A percentile compares a stretch with the other conserved stretches of the same genome.
Conservation (phyloP, 1,140 invertebrate species). For the Bombus cullumanus region DNA sequence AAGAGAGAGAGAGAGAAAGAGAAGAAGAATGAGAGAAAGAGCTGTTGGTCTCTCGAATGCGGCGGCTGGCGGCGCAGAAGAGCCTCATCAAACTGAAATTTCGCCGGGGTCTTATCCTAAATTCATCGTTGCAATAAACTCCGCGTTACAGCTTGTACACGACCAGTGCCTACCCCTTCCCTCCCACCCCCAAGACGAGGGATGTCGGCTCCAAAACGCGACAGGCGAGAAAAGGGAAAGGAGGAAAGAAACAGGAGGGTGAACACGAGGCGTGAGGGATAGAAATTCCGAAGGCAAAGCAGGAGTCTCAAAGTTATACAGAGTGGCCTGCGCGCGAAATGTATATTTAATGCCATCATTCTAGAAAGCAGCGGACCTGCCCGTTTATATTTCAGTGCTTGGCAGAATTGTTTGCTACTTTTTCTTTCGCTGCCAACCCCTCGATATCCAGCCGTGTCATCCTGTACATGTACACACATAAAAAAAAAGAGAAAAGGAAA, state of each 20-base stretch:
- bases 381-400: constrained; percentile 71
- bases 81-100: constrained; percentile 74
- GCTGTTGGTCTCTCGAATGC: neutral
- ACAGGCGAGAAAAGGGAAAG: constrained; percentile 34
- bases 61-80: constrained; percentile 10
- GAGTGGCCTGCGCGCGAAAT: constrained; percentile 52
- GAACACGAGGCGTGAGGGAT: constrained; percentile 40
- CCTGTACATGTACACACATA: neutral
- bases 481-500: neutral
- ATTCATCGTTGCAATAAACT: constrained; percentile 76
- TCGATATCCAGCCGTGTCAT: neutral
- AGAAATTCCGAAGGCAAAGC: constrained; percentile 55
- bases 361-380: constrained; percentile 60
- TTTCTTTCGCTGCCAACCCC: constrained; percentile 36
- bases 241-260: neutral
- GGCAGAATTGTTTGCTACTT: constrained; percentile 69
- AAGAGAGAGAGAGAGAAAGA: neutral
- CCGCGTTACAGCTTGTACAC: constrained; percentile 65
- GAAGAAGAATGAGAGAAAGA: neutral
- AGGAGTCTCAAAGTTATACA: constrained; percentile 45
- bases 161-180: constrained; percentile 17
- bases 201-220: neutral
- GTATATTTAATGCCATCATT: constrained; percentile 75
- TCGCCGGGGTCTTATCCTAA: constrained; percentile 67
- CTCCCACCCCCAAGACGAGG: neutral